These are phyloP conservation scores for Drosophila tripunctata DNA, from an alignment of 2,888 invertebrate genomes.

Conservation along the genomic window DNA sequence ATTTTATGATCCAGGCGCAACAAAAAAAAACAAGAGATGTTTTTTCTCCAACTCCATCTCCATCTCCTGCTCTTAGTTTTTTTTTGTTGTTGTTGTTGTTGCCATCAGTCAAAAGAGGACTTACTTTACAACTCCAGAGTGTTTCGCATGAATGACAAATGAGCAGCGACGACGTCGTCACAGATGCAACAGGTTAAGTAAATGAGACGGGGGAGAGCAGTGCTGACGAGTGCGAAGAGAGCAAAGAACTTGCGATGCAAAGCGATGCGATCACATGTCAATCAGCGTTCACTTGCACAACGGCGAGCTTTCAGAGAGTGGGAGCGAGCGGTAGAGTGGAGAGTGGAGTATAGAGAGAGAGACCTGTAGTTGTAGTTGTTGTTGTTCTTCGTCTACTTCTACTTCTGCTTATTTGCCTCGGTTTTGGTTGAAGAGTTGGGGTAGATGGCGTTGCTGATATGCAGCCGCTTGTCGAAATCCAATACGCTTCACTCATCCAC, in stretches of 20 bases:
- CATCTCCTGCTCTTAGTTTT: not conserved
- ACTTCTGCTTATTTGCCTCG: too few species aligned
- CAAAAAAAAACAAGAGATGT: not conserved
- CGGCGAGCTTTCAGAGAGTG: slow-evolving; percentile 20
- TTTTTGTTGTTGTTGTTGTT: too few species aligned
- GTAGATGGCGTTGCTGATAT: slow-evolving; percentile 76
- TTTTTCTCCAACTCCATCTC: not conserved
- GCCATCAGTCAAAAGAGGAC: slow-evolving; percentile 36
- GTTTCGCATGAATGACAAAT: slow-evolving; percentile 79
- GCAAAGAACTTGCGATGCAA: slow-evolving; percentile 58
- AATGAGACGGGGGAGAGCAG: not conserved
- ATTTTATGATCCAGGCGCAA: slow-evolving; percentile 65
- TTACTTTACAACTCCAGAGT: slow-evolving; percentile 70
- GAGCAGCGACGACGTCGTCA: slow-evolving; percentile 62
- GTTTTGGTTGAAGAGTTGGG: slow-evolving; percentile 14
- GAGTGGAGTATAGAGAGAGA: slow-evolving; percentile 20
- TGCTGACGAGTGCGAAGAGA: slow-evolving; percentile 1
- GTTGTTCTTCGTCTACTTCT: not conserved
- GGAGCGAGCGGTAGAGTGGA: too few species aligned
- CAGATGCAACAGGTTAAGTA: slow-evolving; percentile 66
- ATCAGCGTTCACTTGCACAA: slow-evolving; percentile 58
- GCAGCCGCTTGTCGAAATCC: slow-evolving; percentile 74
- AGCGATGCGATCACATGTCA: slow-evolving; percentile 74
- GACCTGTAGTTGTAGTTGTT: slow-evolving; percentile 22
- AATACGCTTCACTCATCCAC: slow-evolving; percentile 69